phyloP scores from a whole-genome alignment of 2,888 invertebrate species.

The Cataglyphis albicans region DNA sequence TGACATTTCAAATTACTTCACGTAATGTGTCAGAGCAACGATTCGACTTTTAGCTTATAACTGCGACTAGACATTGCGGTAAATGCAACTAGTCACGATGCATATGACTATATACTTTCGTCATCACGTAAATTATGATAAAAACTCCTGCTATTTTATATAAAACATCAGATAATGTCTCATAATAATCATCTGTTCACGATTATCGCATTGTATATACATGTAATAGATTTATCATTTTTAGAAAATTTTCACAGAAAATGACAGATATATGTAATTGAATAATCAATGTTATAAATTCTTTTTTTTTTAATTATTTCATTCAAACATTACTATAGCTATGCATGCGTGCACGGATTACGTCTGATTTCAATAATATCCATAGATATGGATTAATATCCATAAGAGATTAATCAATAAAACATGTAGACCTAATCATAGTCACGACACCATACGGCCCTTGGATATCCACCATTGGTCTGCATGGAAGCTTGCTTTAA shows the following conservation, averaged over 20 bases:
- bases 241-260: neutral
- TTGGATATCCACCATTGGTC: slow-evolving; percentile 49
- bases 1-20: slow-evolving; percentile 53
- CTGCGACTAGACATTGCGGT: slow-evolving; percentile 8
- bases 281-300: neutral
- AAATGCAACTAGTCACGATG: neutral
- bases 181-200: neutral
- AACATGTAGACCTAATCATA: slow-evolving; percentile 57
- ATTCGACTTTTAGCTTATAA: slow-evolving; percentile 9
- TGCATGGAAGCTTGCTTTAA: slow-evolving; percentile 66
- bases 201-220: neutral
- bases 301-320: neutral
- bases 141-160: neutral
- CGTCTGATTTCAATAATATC: slow-evolving; percentile 19
- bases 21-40: slow-evolving; percentile 3
- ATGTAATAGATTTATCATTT: neutral
- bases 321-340: neutral
- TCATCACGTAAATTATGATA: neutral
- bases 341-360: neutral
- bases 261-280: neutral
- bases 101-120: neutral
- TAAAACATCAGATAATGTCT: neutral
- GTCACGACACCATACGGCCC: slow-evolving; percentile 58
- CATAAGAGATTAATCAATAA: slow-evolving; percentile 34
- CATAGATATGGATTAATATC: slow-evolving; percentile 7